These are phyloP conservation scores for Drosophila burlai DNA, from an alignment of 1,140 invertebrate genomes.

Conservation along the genomic window DNA sequence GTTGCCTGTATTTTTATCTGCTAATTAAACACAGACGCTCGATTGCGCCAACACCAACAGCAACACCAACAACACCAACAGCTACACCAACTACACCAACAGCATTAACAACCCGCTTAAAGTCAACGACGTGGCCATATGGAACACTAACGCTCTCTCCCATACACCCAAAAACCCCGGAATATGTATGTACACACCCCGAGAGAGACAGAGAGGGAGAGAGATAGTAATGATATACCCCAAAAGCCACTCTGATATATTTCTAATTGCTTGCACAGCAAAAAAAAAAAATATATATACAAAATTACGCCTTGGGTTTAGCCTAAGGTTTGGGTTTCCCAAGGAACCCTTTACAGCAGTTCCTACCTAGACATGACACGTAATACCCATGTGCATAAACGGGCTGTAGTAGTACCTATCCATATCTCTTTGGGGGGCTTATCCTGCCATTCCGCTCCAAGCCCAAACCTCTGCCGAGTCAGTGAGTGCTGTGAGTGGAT, in stretches of 20 bases:
- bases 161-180: slow-evolving; percentile 17
- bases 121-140: slow-evolving; percentile 79
- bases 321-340: neutral
- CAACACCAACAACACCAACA: slow-evolving; percentile 16
- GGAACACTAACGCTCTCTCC: slow-evolving; percentile 23
- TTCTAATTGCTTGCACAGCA: slow-evolving; percentile 33
- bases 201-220: neutral
- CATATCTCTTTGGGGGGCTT: neutral
- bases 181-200: slow-evolving; percentile 2
- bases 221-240: slow-evolving; percentile 20
- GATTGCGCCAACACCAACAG: slow-evolving; percentile 54
- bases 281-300: neutral
- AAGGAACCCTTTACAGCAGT: neutral
- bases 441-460: slow-evolving; percentile 35
- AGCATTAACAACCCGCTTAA: slow-evolving; percentile 62
- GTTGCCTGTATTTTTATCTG: slow-evolving; percentile 79
- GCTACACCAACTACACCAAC: neutral
- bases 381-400: slow-evolving; percentile 11
- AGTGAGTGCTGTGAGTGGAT: slow-evolving; percentile 12
- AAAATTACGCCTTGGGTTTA: slow-evolving; percentile 1
- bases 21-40: slow-evolving; percentile 83
- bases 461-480: slow-evolving; percentile 19
- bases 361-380: slow-evolving; percentile 14
- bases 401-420: neutral
- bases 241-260: slow-evolving; percentile 12